phyloP scores from a whole-genome alignment of 2,797 vertebrate genomes.

The Eremophila alpestris region DNA sequence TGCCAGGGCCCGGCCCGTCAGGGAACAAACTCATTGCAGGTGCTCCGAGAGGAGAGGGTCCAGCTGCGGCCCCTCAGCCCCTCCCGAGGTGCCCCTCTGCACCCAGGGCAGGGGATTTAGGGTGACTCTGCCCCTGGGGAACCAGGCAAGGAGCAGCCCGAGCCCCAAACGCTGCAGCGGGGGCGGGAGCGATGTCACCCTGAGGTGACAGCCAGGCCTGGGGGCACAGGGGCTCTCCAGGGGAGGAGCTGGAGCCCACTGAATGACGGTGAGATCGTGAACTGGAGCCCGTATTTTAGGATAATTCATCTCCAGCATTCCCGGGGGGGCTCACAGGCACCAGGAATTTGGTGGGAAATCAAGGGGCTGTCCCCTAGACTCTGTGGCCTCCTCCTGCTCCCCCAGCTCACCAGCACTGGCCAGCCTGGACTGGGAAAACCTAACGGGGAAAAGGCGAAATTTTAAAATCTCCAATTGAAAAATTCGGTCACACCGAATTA shows the following conservation, averaged over 20 bases:
- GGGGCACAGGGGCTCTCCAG: not conserved
- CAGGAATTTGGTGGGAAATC: not conserved
- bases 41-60: not conserved
- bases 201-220: not conserved
- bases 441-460: not conserved
- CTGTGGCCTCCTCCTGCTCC: not conserved
- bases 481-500: not conserved
- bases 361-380: not conserved
- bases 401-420: not conserved
- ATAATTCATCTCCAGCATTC: not conserved
- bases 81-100: not conserved
- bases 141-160: accelerated
- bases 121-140: not conserved
- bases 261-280: accelerated
- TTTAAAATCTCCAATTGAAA: accelerated
- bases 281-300: not conserved
- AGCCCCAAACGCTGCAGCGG: accelerated
- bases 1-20: accelerated
- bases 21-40: not conserved
- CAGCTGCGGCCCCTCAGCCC: not conserved
- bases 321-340: not conserved
- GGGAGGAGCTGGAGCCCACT: accelerated
- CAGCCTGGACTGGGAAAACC: not conserved
- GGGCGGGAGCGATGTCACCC: not conserved
- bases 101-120: accelerated